A percentile compares a stretch with the other conserved stretches of the same genome.
phyloP scores from a whole-genome alignment of 2,797 vertebrate genomes.

The Acipenser transmontanus region DNA sequence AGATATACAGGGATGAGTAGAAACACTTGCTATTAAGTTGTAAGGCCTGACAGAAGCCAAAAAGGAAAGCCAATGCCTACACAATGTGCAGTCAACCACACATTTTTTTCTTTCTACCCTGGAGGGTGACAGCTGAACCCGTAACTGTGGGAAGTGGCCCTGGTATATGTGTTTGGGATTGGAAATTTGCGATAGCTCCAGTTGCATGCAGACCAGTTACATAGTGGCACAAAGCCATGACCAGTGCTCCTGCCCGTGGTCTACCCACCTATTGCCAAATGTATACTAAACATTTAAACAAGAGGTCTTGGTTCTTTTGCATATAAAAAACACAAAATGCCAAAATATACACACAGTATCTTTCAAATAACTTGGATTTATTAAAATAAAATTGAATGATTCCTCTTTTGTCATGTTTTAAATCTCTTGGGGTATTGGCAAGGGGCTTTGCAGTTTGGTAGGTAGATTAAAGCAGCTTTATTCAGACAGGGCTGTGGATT shows the following conservation, averaged over 20 bases:
- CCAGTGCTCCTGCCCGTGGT: too few species aligned
- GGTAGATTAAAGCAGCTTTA: conserved; percentile 45
- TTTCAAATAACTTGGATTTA: too few species aligned
- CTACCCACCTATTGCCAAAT: too few species aligned
- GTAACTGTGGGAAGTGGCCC: not conserved
- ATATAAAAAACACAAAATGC: too few species aligned
- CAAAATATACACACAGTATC: too few species aligned
- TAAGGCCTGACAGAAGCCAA: too few species aligned
- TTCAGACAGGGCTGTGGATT: not conserved
- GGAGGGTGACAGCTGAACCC: not conserved
- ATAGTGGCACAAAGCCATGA: not conserved
- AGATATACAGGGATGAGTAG: conserved; percentile 1
- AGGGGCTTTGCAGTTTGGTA: conserved; percentile 52
- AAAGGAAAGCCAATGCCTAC: too few species aligned
- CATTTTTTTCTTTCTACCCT: not conserved
- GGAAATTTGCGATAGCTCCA: not conserved
- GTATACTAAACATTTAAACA: too few species aligned
- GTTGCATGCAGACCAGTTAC: not conserved
- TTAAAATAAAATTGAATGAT: too few species aligned
- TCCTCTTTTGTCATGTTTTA: not conserved
- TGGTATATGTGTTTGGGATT: not conserved
- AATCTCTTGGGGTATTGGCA: conserved; percentile 34
- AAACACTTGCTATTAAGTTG: not conserved
- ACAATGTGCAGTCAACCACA: too few species aligned
- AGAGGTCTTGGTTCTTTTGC: too few species aligned